phyloP scores from a whole-genome alignment of 37 sponge, comb jelly and placozoan genomes.

The Petrosia ficiformis region DNA sequence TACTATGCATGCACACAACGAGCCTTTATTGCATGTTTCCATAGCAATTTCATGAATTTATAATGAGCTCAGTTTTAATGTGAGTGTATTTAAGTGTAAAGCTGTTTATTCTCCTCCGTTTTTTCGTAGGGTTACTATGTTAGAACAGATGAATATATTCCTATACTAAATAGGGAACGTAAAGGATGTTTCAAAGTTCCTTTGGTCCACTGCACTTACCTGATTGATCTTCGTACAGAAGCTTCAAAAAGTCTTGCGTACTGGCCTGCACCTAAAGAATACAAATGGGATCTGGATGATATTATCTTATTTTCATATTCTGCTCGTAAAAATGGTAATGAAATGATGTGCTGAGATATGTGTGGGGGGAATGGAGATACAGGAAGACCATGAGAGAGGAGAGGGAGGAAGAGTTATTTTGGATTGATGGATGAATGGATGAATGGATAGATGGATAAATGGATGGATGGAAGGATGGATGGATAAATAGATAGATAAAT shows the following conservation, averaged over 20 bases:
- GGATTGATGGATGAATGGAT: too few species aligned
- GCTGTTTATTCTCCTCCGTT: not conserved
- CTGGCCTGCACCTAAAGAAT: constrained; percentile 62
- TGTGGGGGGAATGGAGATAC: not conserved
- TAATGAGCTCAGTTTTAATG: too few species aligned
- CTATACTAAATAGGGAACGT: constrained; percentile 36
- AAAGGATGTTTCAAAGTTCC: constrained; percentile 75
- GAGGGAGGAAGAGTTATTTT: constrained; percentile 3
- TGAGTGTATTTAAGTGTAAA: too few species aligned
- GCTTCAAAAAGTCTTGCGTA: constrained; percentile 46
- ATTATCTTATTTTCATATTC: constrained; percentile 76
- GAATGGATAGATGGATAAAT: too few species aligned
- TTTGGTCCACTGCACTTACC: constrained; percentile 75
- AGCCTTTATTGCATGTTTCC: too few species aligned
- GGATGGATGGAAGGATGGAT: too few species aligned
- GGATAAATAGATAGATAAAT: too few species aligned
- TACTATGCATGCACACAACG: too few species aligned
- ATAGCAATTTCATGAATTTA: too few species aligned
- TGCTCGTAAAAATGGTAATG: constrained; percentile 55
- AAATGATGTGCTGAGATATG: not conserved
- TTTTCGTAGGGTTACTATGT: constrained; percentile 78
- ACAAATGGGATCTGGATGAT: constrained; percentile 75
- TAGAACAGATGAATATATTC: constrained; percentile 72
- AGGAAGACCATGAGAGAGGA: too few species aligned
- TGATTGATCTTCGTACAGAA: constrained; percentile 68